phyloP scores from a whole-genome alignment of 2,888 invertebrate genomes.

The Phrixothrix hirtus region DNA sequence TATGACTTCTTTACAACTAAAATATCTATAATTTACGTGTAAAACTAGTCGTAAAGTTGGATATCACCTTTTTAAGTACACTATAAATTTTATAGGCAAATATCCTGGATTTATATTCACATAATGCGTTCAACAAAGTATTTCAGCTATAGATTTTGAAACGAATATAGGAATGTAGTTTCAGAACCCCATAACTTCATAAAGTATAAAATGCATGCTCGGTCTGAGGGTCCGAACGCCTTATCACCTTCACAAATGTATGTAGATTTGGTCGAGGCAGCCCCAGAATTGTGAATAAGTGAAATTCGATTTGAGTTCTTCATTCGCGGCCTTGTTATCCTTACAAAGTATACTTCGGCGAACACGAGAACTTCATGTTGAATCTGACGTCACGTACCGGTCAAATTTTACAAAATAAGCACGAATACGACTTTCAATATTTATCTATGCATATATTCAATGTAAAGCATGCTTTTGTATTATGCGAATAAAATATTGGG shows the following conservation, averaged over 20 bases:
- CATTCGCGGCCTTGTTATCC: slow-evolving; percentile 52
- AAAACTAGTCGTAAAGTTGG: slow-evolving; percentile 43
- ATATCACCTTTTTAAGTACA: slow-evolving; percentile 44
- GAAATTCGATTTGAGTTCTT: slow-evolving; percentile 56
- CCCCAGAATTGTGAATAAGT: slow-evolving; percentile 51
- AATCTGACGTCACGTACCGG: slow-evolving; percentile 17
- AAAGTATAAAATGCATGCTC: slow-evolving; percentile 42
- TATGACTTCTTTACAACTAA: slow-evolving; percentile 38
- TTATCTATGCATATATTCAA: too few relatives aligned
- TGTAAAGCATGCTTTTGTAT: too few relatives aligned
- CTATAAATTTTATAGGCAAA: slow-evolving; percentile 47
- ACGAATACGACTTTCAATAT: too few relatives aligned
- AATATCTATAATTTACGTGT: slow-evolving; percentile 42
- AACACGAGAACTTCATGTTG: slow-evolving; percentile 14
- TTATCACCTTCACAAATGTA: slow-evolving; percentile 50
- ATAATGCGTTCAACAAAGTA: slow-evolving; percentile 36
- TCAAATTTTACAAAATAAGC: too few relatives aligned
- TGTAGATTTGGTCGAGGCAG: slow-evolving; percentile 51
- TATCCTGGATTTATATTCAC: slow-evolving; percentile 37
- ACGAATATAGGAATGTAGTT: slow-evolving; percentile 23
- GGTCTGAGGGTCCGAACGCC: slow-evolving; percentile 42
- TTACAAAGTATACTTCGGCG: slow-evolving; percentile 52
- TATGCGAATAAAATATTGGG: too few relatives aligned
- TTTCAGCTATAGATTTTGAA: slow-evolving; percentile 20
- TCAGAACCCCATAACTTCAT: slow-evolving; percentile 43